Base-by-base conservation (phyloP, 2,888 invertebrate genomes). In the Onchidella celtica region DNA sequence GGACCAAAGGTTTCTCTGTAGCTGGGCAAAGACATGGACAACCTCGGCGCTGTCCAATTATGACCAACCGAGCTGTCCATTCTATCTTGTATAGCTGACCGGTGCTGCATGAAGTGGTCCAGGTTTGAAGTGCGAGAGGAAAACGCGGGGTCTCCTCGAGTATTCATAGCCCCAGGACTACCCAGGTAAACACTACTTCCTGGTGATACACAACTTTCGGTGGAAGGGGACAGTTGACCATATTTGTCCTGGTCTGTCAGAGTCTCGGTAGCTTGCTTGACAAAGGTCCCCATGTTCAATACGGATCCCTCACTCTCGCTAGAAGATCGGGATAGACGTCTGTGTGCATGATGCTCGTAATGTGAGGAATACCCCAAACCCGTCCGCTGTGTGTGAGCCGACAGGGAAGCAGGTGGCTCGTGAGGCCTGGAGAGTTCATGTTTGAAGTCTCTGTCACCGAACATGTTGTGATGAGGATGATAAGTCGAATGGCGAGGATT, bases 181-280 rank as follows among this genome's bases (percentile, higher is more conserved):
- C 38, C n/a, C n/a, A 40, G 29, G 27, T 9, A 32, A 0, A 21
- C 21, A 9, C 32, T 47, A 40, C 47, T 65, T 11, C 32, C 75
- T 21, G 75, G 32, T 2, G 75, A 76, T 0, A 40, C 27, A 9
- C 75, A 65, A 38, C 73, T 73, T n/a, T 68, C 55, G 2, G 77
- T 77, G 24, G 68, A 77, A n/a, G 77, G 77, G 21, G 77, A 55
- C 32, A 77, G 17, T 24, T 66, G 77, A 11, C 24, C 4, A 24
- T 61, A 38, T n/a, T 47, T 47, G 4, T 76, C 76, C 4, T 36
- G 66, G 9, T 77, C 57, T 21, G 34, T 36, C 24, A 77, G 14
- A 17, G 34, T 55, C 17, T 77, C 77, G 3, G 68, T 24, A 2
- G 77, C 57, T 24, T 66, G 55, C n/a, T 27, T 77, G 14, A 57